phyloP scores from a whole-genome alignment of 2,888 invertebrate species.

The Encarsia formosa region DNA sequence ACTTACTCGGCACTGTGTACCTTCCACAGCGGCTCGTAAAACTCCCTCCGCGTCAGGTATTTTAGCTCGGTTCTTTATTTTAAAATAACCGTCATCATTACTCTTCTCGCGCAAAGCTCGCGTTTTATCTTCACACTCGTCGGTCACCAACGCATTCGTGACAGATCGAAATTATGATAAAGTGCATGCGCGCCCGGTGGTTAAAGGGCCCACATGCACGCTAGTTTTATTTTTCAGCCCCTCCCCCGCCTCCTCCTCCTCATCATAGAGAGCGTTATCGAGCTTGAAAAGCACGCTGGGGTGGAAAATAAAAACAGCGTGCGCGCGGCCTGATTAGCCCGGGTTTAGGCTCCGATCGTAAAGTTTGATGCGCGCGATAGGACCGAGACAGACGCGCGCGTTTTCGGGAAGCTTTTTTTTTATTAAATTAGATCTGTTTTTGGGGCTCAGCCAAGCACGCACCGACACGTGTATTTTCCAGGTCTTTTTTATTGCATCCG shows the following conservation, averaged over 20 bases:
- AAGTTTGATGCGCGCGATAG: conserved; percentile 19
- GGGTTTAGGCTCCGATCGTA: conserved; percentile 19
- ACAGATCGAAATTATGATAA: conserved; percentile 26
- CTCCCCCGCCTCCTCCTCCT: no score
- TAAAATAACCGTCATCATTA: conserved; percentile 21
- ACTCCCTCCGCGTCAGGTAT: conserved; percentile 1
- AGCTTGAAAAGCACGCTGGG: not conserved
- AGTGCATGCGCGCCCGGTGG: no score
- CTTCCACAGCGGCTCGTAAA: no score
- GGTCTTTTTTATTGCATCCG: not conserved
- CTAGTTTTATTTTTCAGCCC: no score
- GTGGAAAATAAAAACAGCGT: not conserved
- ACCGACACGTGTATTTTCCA: not conserved
- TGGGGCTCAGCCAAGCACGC: not conserved
- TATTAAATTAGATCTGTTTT: not conserved
- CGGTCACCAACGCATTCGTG: conserved; percentile 15
- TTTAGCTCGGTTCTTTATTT: conserved; percentile 4
- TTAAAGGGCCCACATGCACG: no score
- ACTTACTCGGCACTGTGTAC: no score
- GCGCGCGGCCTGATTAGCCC: conserved; percentile 18
- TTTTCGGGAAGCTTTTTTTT: not conserved
- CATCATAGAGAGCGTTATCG: conserved; percentile 10
- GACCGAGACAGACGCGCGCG: not conserved
- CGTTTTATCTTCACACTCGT: conserved; percentile 26
- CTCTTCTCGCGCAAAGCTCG: conserved; percentile 9